A percentile compares a stretch with the other conserved stretches of the same genome.
These are phyloP conservation scores for Torymus auratus DNA, from an alignment of 2,888 invertebrate species.

Conservation along the genomic window DNA sequence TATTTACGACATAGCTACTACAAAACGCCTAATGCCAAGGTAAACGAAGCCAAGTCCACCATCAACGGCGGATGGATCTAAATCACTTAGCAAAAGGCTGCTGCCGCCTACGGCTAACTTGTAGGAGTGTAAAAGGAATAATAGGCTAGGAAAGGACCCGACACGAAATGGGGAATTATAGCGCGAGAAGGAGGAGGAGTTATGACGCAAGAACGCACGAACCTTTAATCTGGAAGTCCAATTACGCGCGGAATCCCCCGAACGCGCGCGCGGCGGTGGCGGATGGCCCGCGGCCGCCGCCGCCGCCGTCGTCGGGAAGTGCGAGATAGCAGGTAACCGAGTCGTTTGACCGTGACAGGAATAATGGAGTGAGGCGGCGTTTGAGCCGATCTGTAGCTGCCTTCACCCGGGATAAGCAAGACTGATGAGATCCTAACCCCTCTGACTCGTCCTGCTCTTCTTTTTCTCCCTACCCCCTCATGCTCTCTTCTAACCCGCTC, in stretches of 20 bases:
- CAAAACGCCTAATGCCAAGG: too few species aligned
- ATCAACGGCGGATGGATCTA: too few species aligned
- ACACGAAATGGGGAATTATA: neutral
- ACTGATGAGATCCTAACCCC: slow-evolving; percentile 63
- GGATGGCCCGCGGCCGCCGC: slow-evolving; percentile 31
- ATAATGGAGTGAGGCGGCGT: slow-evolving; percentile 64
- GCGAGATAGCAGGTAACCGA: slow-evolving; percentile 60
- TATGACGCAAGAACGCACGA: slow-evolving; percentile 30
- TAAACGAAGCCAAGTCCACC: too few species aligned
- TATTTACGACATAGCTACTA: too few species aligned
- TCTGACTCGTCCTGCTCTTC: slow-evolving; percentile 43
- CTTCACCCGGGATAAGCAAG: slow-evolving; percentile 64
- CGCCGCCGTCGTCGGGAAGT: slow-evolving; percentile 47
- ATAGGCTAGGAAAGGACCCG: neutral
- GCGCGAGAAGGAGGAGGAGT: slow-evolving; percentile 6
- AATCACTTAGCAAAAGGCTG: too few species aligned
- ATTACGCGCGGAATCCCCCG: slow-evolving; percentile 57
- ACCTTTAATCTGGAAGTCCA: slow-evolving; percentile 56
- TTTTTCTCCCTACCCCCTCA: slow-evolving; percentile 32
- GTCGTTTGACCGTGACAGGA: slow-evolving; percentile 66
- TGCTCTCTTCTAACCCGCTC: neutral
- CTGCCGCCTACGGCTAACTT: too few species aligned
- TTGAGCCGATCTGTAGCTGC: slow-evolving; percentile 64
- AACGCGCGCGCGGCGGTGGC: neutral
- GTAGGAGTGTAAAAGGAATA: slow-evolving; percentile 2